Evolutionary conservation across 2,888 invertebrate genomes (phyloP).

Genomic region (Leptogaster cylindrica): DNA sequence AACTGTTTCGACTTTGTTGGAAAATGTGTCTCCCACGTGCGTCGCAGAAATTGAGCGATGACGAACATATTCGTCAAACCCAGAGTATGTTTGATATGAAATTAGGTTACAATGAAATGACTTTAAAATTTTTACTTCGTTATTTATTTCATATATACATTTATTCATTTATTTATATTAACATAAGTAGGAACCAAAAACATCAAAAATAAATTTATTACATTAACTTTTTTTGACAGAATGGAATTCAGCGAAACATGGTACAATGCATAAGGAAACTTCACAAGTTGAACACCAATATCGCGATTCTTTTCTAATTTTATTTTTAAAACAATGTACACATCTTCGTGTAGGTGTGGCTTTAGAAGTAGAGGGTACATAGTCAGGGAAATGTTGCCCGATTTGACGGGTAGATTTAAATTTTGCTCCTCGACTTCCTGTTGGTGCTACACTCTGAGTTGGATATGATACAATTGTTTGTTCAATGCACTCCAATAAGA

Average conservation of each 20-base stretch:
- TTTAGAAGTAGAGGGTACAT: slow-evolving; percentile 25
- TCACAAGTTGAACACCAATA: slow-evolving; percentile 24
- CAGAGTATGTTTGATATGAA: slow-evolving; percentile 22
- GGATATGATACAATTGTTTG: slow-evolving; percentile 18
- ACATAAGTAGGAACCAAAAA: slow-evolving; percentile 5
- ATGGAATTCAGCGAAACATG: slow-evolving; percentile 20
- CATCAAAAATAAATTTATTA: slow-evolving; percentile 19
- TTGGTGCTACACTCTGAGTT: slow-evolving; percentile 18
- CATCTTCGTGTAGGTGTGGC: slow-evolving; percentile 16
- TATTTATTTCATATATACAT: slow-evolving; percentile 3
- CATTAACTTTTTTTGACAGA: slow-evolving; percentile 17
- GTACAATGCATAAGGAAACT: slow-evolving; percentile 20
- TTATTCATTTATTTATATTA: slow-evolving; percentile 21
- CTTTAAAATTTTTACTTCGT: slow-evolving; percentile 12
- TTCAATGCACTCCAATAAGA: slow-evolving; percentile 28
- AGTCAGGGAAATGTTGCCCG: slow-evolving; percentile 2
- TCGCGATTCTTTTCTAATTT: slow-evolving; percentile 19
- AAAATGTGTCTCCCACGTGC: slow-evolving; percentile 3
- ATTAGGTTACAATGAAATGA: slow-evolving; percentile 22
- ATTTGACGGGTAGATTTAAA: slow-evolving; percentile 8
- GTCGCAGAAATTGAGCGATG: slow-evolving; percentile 19
- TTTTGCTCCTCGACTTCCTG: slow-evolving; percentile 15
- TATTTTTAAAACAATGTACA: slow-evolving; percentile 29
- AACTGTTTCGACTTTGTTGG: slow-evolving; percentile 4
- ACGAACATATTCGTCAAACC: slow-evolving; percentile 18